Evolutionary conservation across 2,797 vertebrate species (phyloP), one percentile per base, ranked within the genome.

Genomic region (Thunnus albacares): DNA sequence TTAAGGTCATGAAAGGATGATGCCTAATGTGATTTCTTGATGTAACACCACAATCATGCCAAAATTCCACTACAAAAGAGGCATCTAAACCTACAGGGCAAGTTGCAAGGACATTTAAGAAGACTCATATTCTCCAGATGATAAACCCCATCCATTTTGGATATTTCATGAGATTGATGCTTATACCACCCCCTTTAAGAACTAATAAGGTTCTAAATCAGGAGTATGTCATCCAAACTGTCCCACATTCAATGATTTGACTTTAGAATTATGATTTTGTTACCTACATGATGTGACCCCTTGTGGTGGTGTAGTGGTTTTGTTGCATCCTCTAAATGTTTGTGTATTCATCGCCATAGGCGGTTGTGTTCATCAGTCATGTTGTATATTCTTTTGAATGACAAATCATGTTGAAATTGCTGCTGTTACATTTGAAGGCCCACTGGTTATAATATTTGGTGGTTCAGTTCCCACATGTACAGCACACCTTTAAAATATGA

Each of bases 371-470:
- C 26, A 65, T 41, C 41, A 47, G 20, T 41, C 7, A 17, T 41
- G 20, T 30, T 61, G 22, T 41, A 28, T 56, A 59, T 67, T 6
- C 17, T 61, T 55, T 53, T 49, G 30, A 75, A 77, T 63, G 17
- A 68, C 53, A 57, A 71, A 55, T n/a, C 63, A 57, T 61, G 24
- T 63, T 59, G 30, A 26, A 75, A 49, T 58, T 14, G 59, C 56
- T 57, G 43, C 56, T 53, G 43, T 61, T 53, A 62, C 55, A 35
- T 67, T 60, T 62, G 3, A 18, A 30, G 38, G 47, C 47, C 60
- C 52, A 59, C 18, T 67, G 24, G 51, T 52, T 30, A 52, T 33
- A 26, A 24, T 26, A 52, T n/a, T 22, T 26, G 30, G 24, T 26
- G 51, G 20, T 67, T 65, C 13, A 0, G 47, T 49, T 58, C 38